Base-by-base conservation (phyloP, 2,113 vertebrate species). In the Caretta caretta region DNA sequence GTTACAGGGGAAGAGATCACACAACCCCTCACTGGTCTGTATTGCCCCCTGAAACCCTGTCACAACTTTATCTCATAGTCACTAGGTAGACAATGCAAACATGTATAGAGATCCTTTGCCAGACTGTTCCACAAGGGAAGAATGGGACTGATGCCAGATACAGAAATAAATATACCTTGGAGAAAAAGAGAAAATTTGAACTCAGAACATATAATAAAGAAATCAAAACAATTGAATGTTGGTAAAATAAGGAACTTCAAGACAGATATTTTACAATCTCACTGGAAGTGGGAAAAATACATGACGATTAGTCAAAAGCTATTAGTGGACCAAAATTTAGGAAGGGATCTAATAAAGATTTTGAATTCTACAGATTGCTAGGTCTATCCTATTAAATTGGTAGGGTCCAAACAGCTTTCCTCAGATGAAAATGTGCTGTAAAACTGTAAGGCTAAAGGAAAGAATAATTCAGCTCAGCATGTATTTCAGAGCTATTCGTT, bases 381-480 rank as follows among this genome's bases (percentile, higher is more conserved):
- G 62, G 7, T 8, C 62, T 65, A 65, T 4, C 16, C 35, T 69
- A n/a, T 69, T n/a, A 69, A n/a, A n/a, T n/a, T 5, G 2, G 5
- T 24, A 87, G 0, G 50, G 42, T 3, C 14, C 0, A 0, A 3
- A 29, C 57, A 20, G 46, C 1, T 27, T 69, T 19, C 65, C 35
- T 69, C 65, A 50, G 17, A 42, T 19, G 56, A 5, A 42, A 51
- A 16, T 5, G 42, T 59, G 19, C 59, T 92, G 80, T 51, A 49
- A 84, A 92, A 54, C 10, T 38, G 0, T 0, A 20, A 78, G 8
- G 6, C 31, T 38, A 46, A 42, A 57, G 59, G 8, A 24, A 16
- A 46, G 3, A 2, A 1, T 1, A 53, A 4, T 24, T 81, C 16
- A 87, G 38, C 35, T 83, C 69, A 49, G 5, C 9, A 62, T 35